Conservation (phyloP, 2,113 vertebrate species). For the Phaetusa simplex region DNA sequence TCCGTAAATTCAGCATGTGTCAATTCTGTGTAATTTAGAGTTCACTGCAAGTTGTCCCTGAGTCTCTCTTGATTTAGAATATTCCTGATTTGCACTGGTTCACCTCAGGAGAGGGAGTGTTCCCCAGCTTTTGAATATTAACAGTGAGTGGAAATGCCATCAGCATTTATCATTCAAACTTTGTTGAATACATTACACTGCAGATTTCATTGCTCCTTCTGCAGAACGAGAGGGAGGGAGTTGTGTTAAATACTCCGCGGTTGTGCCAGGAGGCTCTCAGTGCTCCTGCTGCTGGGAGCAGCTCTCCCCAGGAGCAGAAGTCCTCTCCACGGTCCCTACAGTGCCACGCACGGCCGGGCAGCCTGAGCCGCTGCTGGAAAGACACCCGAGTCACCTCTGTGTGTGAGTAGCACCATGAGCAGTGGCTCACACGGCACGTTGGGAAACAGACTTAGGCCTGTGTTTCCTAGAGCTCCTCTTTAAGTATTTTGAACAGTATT, state of each 20-base stretch:
- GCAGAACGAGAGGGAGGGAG: neutral
- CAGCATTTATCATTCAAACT: conserved; percentile 43
- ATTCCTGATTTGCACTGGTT: conserved; percentile 3
- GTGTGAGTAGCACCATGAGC: neutral
- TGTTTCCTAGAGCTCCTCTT: neutral
- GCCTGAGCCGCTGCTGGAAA: neutral
- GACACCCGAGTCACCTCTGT: neutral
- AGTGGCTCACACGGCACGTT: rapidly evolving
- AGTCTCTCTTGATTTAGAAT: conserved; percentile 22
- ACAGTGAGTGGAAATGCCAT: conserved; percentile 18
- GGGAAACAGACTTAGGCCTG: neutral
- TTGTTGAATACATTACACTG: conserved; percentile 4
- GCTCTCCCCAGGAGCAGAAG: neutral
- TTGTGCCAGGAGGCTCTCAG: neutral
- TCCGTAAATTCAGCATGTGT: neutral
- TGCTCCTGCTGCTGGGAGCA: neutral
- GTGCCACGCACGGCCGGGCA: neutral
- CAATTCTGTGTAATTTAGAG: neutral
- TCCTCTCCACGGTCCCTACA: neutral
- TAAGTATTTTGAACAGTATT: neutral
- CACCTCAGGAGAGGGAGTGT: conserved; percentile 1
- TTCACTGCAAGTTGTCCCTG: neutral
- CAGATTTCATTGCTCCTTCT: neutral
- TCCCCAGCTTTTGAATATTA: conserved; percentile 31
- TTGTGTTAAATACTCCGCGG: rapidly evolving